Evolutionary conservation across 2,888 invertebrate genomes (phyloP).

Genomic region (Amiota mariae): DNA sequence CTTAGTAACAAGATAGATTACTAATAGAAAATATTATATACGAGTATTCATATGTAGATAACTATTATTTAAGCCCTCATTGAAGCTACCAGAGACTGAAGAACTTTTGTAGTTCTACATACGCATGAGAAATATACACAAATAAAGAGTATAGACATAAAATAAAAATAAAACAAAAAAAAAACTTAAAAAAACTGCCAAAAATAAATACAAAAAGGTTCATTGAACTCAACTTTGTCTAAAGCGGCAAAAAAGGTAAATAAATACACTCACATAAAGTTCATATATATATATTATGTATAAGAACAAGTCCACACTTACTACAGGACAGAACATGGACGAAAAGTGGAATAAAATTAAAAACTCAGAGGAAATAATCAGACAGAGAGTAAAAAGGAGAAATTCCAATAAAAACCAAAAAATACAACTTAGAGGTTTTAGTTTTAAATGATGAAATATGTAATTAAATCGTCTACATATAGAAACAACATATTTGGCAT

Average conservation of each 20-base stretch:
- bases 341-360: too few relatives aligned
- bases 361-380: not conserved
- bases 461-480: too few relatives aligned
- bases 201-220: slow-evolving; percentile 43
- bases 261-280: slow-evolving; percentile 13
- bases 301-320: not conserved
- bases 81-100: too few relatives aligned
- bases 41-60: too few relatives aligned
- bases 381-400: not conserved
- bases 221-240: slow-evolving; percentile 47
- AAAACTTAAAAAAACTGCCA: slow-evolving; percentile 9
- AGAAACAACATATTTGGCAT: too few relatives aligned
- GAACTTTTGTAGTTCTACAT: too few relatives aligned
- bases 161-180: not conserved
- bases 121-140: too few relatives aligned
- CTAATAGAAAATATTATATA: too few relatives aligned
- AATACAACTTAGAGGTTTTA: not conserved
- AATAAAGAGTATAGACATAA: slow-evolving; percentile 29
- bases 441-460: too few relatives aligned
- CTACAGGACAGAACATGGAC: slow-evolving; percentile 15
- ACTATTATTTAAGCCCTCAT: too few relatives aligned
- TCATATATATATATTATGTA: not conserved
- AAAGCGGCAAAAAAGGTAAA: slow-evolving; percentile 49
- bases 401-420: not conserved
- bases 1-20: too few relatives aligned